Percentiles rank a stretch among this genome's conserved stretches.
phyloP scores from a whole-genome alignment of 2,797 vertebrate species.

The Uromys caudimaculatus region DNA sequence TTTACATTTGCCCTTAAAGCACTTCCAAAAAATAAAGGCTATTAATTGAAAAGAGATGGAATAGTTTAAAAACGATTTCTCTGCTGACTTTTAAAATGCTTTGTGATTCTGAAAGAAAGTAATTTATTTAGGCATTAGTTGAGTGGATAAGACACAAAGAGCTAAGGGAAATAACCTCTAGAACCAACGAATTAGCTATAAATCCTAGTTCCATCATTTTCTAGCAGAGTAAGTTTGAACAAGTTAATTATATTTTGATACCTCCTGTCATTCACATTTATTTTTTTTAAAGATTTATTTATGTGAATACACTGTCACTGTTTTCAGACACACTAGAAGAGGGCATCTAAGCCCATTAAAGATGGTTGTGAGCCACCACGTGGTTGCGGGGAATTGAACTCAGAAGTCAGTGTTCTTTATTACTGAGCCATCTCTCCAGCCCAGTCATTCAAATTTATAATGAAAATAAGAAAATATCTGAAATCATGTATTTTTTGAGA shows the following conservation, averaged over 20 bases:
- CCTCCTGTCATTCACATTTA: background rate
- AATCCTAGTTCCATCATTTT: background rate
- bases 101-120: background rate
- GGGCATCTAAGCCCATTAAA: too few species aligned
- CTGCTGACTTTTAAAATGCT: background rate
- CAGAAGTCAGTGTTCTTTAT: too few species aligned
- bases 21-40: background rate
- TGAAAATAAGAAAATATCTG: background rate
- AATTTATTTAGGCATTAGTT: background rate
- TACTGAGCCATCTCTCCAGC: too few species aligned
- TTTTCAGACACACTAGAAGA: too few species aligned
- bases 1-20: background rate
- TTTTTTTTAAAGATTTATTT: too few species aligned
- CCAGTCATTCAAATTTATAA: background rate
- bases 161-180: background rate
- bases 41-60: background rate
- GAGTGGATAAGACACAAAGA: background rate
- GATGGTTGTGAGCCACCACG: too few species aligned
- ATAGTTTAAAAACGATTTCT: background rate
- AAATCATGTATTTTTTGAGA: background rate
- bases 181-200: background rate
- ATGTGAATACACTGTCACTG: too few species aligned
- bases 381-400: too few species aligned
- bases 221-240: background rate
- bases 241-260: background rate